These are phyloP conservation scores for Gymnoscopelus microlampas DNA, from an alignment of 2,797 vertebrate genomes.

Conservation along the genomic window DNA sequence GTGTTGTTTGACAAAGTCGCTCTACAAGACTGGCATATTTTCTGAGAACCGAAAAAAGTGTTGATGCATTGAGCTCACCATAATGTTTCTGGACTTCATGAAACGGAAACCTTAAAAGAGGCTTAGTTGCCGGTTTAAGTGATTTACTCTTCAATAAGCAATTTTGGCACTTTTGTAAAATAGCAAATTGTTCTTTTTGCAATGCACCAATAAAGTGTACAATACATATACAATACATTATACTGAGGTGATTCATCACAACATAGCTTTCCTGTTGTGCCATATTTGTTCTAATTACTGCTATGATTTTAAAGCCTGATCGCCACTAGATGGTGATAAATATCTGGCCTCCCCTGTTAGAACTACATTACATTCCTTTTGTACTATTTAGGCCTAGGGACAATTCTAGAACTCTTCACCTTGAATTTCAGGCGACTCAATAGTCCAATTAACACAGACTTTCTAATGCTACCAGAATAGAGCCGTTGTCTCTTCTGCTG, in stretches of 20 bases:
- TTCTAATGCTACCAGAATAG: not conserved
- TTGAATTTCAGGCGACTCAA: not conserved
- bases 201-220: not conserved
- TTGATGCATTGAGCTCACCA: not conserved
- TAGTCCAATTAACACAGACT: conserved; percentile 11
- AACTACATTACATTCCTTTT: conserved; percentile 7
- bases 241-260: not conserved
- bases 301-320: conserved; percentile 3
- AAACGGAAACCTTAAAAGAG: not conserved
- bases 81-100: not conserved
- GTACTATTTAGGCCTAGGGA: conserved; percentile 3
- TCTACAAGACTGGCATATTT: too few species aligned
- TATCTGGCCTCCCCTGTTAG: conserved; percentile 9
- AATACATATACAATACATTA: not conserved
- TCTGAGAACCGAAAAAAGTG: too few species aligned
- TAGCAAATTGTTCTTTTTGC: not conserved
- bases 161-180: not conserved
- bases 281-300: not conserved
- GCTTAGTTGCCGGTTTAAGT: not conserved
- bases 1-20: too few species aligned
- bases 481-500: not conserved
- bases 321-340: conserved; percentile 64
- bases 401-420: conserved; percentile 8
- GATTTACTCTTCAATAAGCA: not conserved
- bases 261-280: not conserved